phyloP scores from a whole-genome alignment of 2,888 invertebrate genomes.

The Caenorhabditis becei region DNA sequence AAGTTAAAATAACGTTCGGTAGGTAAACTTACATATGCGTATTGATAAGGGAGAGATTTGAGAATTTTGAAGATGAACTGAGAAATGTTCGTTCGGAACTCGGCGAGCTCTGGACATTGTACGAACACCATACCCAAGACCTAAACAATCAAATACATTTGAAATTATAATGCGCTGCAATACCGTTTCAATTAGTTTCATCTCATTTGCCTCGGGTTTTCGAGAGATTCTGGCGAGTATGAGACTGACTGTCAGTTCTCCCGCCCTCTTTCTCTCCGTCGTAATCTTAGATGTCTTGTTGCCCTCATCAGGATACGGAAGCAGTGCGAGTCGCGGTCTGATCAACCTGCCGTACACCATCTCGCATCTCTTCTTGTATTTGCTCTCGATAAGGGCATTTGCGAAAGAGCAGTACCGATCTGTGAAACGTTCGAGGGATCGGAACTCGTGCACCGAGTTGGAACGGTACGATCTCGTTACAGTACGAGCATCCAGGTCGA shows the following conservation, averaged over 20 bases:
- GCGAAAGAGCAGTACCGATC: conserved; percentile 46
- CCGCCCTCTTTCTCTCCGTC: conserved; percentile 46
- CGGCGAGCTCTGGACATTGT: conserved; percentile 49
- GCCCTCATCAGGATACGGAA: conserved; percentile 47
- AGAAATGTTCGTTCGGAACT: conserved; percentile 42
- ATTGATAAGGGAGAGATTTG: conserved; percentile 35
- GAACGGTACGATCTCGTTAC: conserved; percentile 10
- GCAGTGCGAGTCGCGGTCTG: conserved; percentile 44
- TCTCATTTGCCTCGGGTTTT: conserved; percentile 10
- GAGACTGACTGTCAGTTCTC: conserved; percentile 24
- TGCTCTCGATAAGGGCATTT: conserved; percentile 44
- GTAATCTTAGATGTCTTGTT: conserved; percentile 42
- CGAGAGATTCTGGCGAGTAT: conserved; percentile 24
- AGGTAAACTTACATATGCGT: conserved; percentile 34
- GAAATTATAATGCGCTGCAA: too few relatives aligned
- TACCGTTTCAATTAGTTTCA: conserved; percentile 37
- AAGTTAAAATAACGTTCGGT: background rate
- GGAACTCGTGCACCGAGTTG: conserved; percentile 41
- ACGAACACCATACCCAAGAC: conserved; percentile 22
- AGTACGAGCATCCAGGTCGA: conserved; percentile 25
- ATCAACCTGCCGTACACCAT: conserved; percentile 44
- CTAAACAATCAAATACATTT: conserved; percentile 7
- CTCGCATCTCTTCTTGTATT: conserved; percentile 35
- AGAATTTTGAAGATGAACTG: conserved; percentile 32
- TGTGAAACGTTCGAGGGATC: conserved; percentile 30